These are phyloP conservation scores for Suillia variegata DNA, from an alignment of 2,888 invertebrate species.

Conservation along the genomic window DNA sequence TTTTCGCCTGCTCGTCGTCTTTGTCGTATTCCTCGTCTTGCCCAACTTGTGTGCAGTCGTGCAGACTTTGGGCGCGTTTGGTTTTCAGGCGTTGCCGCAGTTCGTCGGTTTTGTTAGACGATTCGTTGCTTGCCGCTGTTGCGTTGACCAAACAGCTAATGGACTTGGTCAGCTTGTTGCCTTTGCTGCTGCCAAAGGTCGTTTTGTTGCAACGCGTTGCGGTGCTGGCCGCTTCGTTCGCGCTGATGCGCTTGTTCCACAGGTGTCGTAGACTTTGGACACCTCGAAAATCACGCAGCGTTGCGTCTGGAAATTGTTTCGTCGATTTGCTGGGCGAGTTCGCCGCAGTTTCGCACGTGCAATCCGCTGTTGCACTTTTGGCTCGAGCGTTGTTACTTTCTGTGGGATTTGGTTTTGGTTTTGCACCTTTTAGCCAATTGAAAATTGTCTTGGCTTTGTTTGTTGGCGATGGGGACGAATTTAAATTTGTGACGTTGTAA, in stretches of 20 bases:
- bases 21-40: background rate
- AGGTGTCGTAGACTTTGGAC: constrained; percentile 57
- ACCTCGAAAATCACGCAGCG: constrained; percentile 52
- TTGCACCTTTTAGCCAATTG: constrained; percentile 52
- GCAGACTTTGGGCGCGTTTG: constrained; percentile 52
- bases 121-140: constrained; percentile 36
- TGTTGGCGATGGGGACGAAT: constrained; percentile 31
- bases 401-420: constrained; percentile 21
- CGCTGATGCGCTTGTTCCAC: constrained; percentile 58
- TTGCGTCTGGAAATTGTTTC: constrained; percentile 27
- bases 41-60: constrained; percentile 44
- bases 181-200: constrained; percentile 33
- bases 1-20: constrained; percentile 23
- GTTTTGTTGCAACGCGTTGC: no score
- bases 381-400: constrained; percentile 16
- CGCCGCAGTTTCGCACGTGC: constrained; percentile 30
- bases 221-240: constrained; percentile 15
- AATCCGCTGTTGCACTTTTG: constrained; percentile 13
- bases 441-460: constrained; percentile 53
- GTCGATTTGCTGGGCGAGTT: constrained; percentile 13
- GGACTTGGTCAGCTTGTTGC: constrained; percentile 48
- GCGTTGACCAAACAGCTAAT: constrained; percentile 51
- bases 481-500: constrained; percentile 19
- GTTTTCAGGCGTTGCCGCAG: constrained; percentile 30
- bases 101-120: constrained; percentile 14